Evolutionary conservation across 1,140 invertebrate genomes (phyloP), one percentile per base, ranked within the genome.

Genomic region (Orius insidiosus): DNA sequence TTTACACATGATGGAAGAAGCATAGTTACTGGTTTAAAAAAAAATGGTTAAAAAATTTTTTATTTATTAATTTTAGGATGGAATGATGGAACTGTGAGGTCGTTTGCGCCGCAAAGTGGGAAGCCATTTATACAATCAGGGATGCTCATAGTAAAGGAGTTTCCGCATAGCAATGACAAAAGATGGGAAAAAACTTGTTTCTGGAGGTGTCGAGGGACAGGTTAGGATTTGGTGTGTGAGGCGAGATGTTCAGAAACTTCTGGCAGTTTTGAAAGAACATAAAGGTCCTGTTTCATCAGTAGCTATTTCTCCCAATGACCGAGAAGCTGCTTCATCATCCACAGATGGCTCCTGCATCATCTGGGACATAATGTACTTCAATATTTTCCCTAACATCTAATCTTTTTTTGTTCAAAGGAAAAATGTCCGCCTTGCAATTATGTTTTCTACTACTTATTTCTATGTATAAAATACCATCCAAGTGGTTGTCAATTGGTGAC

Each of bases 261-360:
- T 74, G 46, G 73, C 69, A 16, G 72, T 84, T 5, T 68, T 93
- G 45, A 89, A 90, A 62, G 87, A 92, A 58, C 88, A 94, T 62
- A 85, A 84, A 57, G 84, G 80, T 24, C 77, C 80, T 10, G 78
- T 94, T 16, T 84, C 85, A 0, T 76, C 76, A 8, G 74, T 95
- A 49, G 71, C 81, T 38, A 74, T 92, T 37, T 79, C 78, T 24
- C 69, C 68, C 11, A 71, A 78, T 54, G 75, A 87, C 56, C 71
- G 70, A 1, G 78, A 86, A 60, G 81, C 85, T 1, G 78, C 88
- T 1, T 88, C 85, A 54, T 80, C 87, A 0, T 83, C 83, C 39
- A 79, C 75, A 0, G 89, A 94, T 66, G 88, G 89, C 13, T 85
- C 84, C 5, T 88, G 84, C 54, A 86, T 94, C 47, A 78, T 94